Base-by-base conservation (phyloP, 2,888 invertebrate genomes). In the Agrotis exclamationis region DNA sequence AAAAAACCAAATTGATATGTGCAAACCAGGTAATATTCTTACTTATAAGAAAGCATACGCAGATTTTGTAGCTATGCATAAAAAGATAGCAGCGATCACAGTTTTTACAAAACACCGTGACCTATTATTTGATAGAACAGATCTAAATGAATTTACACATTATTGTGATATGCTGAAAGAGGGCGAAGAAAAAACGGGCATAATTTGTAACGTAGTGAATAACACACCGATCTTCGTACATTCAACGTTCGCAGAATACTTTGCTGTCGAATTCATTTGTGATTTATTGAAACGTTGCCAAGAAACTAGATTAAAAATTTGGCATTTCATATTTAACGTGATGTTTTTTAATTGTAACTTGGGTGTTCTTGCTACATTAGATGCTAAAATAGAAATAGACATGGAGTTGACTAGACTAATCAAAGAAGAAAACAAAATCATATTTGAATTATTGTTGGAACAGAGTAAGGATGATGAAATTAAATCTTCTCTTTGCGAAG, bases 1-100 rank as follows among this genome's bases (percentile, higher is more conserved):
- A 54, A 77, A 74, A 64, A 74, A 68, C n/a, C 47, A 69, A 54
- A 79, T 57, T 48, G 68, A 79, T 16, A 24, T 71, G 4, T 59
- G 60, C 24, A 77, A 48, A 5, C 77, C 79, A 3, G 70, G 77
- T 65, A 64, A 70, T 18, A 56, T 62, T 13, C 14, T n/a, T 13
- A 20, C 44, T 1, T 79, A 44, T 56, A 39, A 53, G 16, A 70
- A 20, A 51, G 53, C 44, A 63, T 47, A 51, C 14, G 54, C 22
- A 3, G 9, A 63, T 13, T 53, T 58, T 63, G 47, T 65, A 20
- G 22, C 20, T 5, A 62, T 16, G 28, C 78, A 76, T 39, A 72
- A 64, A 51, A 76, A 67, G 24, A 13, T 78, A 16, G 78, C 69
- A 2, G 76, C 69, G 3, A 74, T 74, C 24, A 59, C 22, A 6